Conservation (phyloP, 35 echinoderm and acorn worm species). For the Hemicentrotus pulcherrimus region DNA sequence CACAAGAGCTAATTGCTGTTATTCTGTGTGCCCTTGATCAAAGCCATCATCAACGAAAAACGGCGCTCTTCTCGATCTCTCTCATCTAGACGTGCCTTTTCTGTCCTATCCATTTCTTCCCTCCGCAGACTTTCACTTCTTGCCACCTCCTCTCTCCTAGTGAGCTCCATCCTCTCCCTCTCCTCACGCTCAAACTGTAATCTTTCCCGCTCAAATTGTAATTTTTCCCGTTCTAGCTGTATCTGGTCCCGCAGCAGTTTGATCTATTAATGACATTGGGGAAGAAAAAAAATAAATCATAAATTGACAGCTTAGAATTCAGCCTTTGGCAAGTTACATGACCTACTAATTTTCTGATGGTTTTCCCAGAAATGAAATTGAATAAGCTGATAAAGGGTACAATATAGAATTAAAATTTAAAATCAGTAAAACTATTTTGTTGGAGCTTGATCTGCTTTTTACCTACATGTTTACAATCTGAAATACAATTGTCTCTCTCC, state of each 20-base stretch:
- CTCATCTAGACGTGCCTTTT: slow-evolving; percentile 10
- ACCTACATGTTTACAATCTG: no score
- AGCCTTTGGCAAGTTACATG: no score
- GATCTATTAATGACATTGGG: background rate
- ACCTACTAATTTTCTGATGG: no score
- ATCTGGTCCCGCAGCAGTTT: background rate
- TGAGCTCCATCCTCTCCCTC: background rate
- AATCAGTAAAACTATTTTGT: no score
- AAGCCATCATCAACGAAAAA: background rate
- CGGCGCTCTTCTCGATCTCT: background rate
- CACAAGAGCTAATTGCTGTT: background rate
- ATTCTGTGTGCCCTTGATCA: background rate
- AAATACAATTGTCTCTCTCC: no score
- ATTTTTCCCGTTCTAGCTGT: background rate
- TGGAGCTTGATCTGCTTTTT: no score
- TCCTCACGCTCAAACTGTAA: background rate
- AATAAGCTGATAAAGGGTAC: no score
- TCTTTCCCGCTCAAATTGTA: background rate
- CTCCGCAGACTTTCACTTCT: background rate
- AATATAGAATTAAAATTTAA: no score
- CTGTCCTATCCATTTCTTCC: background rate
- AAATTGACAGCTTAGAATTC: no score
- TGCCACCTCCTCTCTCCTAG: background rate
- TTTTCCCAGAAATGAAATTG: no score
- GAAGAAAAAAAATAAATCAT: no score